Evolutionary conservation across 2,888 invertebrate genomes (phyloP).

Genomic region (Bombylius major): DNA sequence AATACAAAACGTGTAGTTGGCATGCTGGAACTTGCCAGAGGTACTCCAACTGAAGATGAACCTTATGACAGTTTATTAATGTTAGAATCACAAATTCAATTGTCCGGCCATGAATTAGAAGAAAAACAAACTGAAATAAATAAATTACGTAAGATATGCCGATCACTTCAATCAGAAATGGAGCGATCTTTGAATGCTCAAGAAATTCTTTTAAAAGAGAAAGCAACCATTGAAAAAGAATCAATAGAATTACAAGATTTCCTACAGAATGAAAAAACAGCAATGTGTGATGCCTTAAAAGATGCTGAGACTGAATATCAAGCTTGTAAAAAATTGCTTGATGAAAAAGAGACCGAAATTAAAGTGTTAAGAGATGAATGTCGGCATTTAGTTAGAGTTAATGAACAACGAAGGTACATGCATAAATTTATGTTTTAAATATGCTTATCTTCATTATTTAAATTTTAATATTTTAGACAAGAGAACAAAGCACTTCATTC

Average conservation of each 20-base stretch:
- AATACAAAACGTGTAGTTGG: slow-evolving; percentile 61
- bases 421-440: neutral
- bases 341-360: slow-evolving; percentile 43
- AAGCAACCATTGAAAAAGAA: slow-evolving; percentile 66
- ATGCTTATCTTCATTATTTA: neutral
- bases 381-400: slow-evolving; percentile 62
- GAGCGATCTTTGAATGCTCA: slow-evolving; percentile 55
- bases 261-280: slow-evolving; percentile 70
- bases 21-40: slow-evolving; percentile 39
- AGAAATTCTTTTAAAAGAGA: slow-evolving; percentile 55
- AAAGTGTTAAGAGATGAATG: slow-evolving; percentile 60
- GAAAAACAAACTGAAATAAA: slow-evolving; percentile 66
- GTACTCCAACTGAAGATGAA: slow-evolving; percentile 41
- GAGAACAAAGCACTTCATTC: slow-evolving; percentile 54
- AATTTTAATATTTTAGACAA: slow-evolving; percentile 37
- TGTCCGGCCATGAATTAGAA: slow-evolving; percentile 60
- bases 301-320: slow-evolving; percentile 51
- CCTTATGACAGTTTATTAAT: slow-evolving; percentile 61
- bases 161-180: slow-evolving; percentile 55
- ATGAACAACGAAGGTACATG: slow-evolving; percentile 61
- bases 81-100: slow-evolving; percentile 59
- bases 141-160: slow-evolving; percentile 53
- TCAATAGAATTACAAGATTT: slow-evolving; percentile 77
- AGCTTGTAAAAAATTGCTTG: slow-evolving; percentile 32
- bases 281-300: slow-evolving; percentile 63